Base-by-base conservation (phyloP, 2,113 vertebrate species). In the Sylvia atricapilla region DNA sequence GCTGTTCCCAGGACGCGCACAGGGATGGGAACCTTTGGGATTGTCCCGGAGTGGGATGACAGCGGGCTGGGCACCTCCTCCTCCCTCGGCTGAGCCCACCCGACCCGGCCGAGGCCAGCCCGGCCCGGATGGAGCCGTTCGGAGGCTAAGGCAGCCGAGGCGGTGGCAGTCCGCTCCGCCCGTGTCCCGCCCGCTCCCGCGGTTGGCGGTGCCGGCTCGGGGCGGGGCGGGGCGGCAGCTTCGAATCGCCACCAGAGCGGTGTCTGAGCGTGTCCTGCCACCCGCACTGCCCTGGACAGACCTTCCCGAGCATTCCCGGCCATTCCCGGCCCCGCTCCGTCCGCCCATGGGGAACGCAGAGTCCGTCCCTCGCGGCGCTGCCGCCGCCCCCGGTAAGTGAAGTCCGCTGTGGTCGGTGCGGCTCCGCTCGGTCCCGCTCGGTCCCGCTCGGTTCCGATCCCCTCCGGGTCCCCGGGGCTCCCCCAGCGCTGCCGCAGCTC, bases 311-410 rank as follows among this genome's bases (percentile, higher is more conserved):
- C 9, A 5, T 9, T 8, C 16, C 27, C 13, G 7, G 3, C 4
- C 9, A 4, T 9, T 8, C 21, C 27, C 15, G 30, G 9, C 3
- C 3, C n/a, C 31, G 39, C 13, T 7, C 84, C 47, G 39, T 11
- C 84, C 58, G 9, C 23, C 60, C 52, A 97, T 97, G 97, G 97
- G 97, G 9, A 97, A 97, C 69, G 50, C 76, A 4, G 96, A 97
- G 84, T 96, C 96, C 75, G 85, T 82, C 81, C 92, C 37, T 12
- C 56, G 91, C 60, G 31, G 69, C 4, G 21, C n/a, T n/a, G n/a
- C 90, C 6, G 41, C 53, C 66, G 59, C 19, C 6, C 13, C 7
- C 62, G 82, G 94, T 95, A 78, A 95, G 94, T 84, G 73, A 19
- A 60, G 2, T 16, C 2, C 74, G 56, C 46, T 49, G 8, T 1